These are phyloP conservation scores for Adelges cooleyi DNA, from an alignment of 1,140 invertebrate species.

Conservation along the genomic window DNA sequence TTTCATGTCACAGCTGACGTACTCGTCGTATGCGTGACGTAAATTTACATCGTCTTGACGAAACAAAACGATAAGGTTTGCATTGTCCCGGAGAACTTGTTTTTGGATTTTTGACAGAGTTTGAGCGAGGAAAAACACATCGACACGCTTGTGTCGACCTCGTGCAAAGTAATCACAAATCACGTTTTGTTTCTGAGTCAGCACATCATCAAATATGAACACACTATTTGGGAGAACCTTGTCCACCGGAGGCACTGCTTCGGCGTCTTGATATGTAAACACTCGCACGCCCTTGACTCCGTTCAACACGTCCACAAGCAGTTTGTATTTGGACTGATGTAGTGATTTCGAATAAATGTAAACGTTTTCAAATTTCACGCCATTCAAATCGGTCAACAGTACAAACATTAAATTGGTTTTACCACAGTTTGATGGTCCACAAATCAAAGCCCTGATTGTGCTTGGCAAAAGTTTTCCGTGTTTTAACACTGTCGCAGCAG, in stretches of 20 bases:
- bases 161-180: no score
- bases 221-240: conserved; percentile 33
- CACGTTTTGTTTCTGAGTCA: conserved; percentile 38
- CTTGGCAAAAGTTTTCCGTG: conserved; percentile 33
- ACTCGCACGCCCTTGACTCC: conserved; percentile 34
- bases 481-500: neutral
- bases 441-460: conserved; percentile 35
- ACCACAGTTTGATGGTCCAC: conserved; percentile 32
- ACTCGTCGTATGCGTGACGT: conserved; percentile 38
- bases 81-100: conserved; percentile 38
- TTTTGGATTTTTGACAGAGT: no score
- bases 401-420: conserved; percentile 1
- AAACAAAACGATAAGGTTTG: conserved; percentile 38
- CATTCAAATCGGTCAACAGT: conserved; percentile 30
- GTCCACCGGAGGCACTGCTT: conserved; percentile 29
- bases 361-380: conserved; percentile 35
- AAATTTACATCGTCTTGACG: conserved; percentile 39
- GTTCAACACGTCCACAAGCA: conserved; percentile 34
- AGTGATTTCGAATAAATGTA: conserved; percentile 35
- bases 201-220: conserved; percentile 39
- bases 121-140: no score
- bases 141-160: no score
- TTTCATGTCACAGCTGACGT: conserved; percentile 36
- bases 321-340: conserved; percentile 36
- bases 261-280: conserved; percentile 28